phyloP scores from a whole-genome alignment of 1,140 invertebrate species.

The Penaeus vannamei region DNA sequence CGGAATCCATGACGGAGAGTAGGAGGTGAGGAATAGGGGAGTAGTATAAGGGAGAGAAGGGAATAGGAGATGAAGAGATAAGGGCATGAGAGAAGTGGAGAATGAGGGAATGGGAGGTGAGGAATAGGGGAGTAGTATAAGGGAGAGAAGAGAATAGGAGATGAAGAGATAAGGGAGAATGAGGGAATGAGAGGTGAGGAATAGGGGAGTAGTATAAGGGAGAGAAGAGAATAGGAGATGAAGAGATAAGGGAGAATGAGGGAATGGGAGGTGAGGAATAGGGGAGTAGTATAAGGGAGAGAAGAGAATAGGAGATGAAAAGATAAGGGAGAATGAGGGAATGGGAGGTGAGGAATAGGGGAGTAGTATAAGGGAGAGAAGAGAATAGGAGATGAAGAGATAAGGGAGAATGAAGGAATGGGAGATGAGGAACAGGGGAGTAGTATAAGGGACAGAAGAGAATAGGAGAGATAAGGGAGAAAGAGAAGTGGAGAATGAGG shows the following conservation, averaged over 20 bases:
- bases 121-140: background rate
- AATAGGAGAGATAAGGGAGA: background rate
- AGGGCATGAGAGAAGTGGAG: background rate
- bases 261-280: no score
- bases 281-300: background rate
- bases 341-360: background rate
- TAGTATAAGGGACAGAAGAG: background rate
- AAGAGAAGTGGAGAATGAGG: background rate
- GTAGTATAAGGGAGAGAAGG: background rate
- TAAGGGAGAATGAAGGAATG: background rate
- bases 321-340: background rate
- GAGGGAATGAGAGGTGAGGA: background rate
- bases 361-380: conserved; percentile 1
- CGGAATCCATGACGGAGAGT: no score
- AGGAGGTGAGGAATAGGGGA: no score
- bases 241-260: no score
- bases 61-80: conserved; percentile 1
- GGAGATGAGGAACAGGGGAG: background rate
- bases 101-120: background rate
- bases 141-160: background rate
- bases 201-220: background rate
- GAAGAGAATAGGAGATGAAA: background rate
- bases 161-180: no score
- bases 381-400: background rate
- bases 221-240: background rate